Evolutionary conservation across 2,888 invertebrate genomes (phyloP).

Genomic region (Sinelater perroti): DNA sequence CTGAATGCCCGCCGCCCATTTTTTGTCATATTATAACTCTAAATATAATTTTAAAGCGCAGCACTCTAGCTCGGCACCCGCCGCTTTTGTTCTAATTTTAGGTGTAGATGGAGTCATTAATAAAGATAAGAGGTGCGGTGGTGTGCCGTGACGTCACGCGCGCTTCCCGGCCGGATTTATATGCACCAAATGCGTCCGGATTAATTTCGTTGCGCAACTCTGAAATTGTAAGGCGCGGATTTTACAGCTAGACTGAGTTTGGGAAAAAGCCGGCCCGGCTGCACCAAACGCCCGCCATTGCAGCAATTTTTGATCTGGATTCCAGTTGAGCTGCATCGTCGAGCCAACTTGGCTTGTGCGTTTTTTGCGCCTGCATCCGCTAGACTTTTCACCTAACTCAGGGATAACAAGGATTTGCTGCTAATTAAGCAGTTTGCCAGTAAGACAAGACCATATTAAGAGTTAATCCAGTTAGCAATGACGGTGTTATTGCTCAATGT

Average conservation of each 20-base stretch:
- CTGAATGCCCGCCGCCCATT: conserved; percentile 22
- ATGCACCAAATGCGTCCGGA: conserved; percentile 35
- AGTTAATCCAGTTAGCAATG: no score
- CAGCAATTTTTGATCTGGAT: no score
- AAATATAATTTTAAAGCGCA: conserved; percentile 39
- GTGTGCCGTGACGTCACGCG: conserved; percentile 42
- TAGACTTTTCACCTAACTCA: no score
- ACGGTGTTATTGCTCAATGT: no score
- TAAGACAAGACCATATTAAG: no score
- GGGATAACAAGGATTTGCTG: no score
- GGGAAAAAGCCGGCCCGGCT: background rate
- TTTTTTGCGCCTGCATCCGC: no score
- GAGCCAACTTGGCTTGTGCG: no score
- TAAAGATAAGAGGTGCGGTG: conserved; percentile 45
- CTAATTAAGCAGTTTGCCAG: no score
- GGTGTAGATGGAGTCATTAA: conserved; percentile 44
- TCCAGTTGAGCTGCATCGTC: no score
- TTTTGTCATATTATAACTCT: conserved; percentile 35
- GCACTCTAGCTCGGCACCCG: conserved; percentile 39
- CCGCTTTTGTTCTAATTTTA: conserved; percentile 46
- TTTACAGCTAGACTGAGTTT: background rate
- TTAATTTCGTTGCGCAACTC: conserved; percentile 34
- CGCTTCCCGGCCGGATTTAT: conserved; percentile 35
- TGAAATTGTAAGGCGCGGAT: no score
- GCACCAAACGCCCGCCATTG: no score